Conservation (phyloP, 2,888 invertebrate genomes). For the Papilio demoleus region DNA sequence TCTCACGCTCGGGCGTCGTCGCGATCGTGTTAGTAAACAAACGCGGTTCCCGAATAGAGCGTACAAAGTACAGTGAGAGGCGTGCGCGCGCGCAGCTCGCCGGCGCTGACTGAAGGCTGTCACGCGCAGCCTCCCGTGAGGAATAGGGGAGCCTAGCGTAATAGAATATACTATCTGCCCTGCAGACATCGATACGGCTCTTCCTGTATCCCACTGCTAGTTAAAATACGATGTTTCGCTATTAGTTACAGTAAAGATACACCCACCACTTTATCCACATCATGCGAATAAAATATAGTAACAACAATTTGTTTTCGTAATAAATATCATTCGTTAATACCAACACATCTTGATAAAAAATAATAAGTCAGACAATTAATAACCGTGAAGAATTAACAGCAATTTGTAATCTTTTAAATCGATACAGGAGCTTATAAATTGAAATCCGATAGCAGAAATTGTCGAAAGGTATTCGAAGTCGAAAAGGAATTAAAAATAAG, state of each 20-base stretch:
- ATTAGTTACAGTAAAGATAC: slow-evolving; percentile 5
- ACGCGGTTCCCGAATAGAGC: slow-evolving; percentile 47
- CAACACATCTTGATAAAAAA: slow-evolving; percentile 10
- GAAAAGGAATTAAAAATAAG: slow-evolving; percentile 33
- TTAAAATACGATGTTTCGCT: slow-evolving; percentile 26
- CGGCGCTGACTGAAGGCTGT: slow-evolving; percentile 78
- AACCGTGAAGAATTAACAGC: slow-evolving; percentile 1
- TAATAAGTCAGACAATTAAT: slow-evolving; percentile 18
- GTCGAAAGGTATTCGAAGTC: slow-evolving; percentile 33
- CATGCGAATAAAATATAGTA: slow-evolving; percentile 10
- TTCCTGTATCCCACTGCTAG: slow-evolving; percentile 22
- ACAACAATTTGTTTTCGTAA: slow-evolving; percentile 4
- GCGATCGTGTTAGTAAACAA: slow-evolving; percentile 72
- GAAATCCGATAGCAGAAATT: slow-evolving; percentile 39
- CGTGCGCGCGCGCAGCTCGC: slow-evolving; percentile 79
- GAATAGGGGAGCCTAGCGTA: slow-evolving; percentile 57
- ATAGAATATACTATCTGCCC: slow-evolving; percentile 43
- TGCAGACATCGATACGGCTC: slow-evolving; percentile 22
- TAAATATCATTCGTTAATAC: slow-evolving; percentile 10
- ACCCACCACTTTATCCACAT: slow-evolving; percentile 5
- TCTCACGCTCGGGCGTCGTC: slow-evolving; percentile 56
- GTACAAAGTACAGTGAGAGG: slow-evolving; percentile 55
- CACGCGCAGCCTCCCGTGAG: slow-evolving; percentile 69
- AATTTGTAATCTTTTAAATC: slow-evolving; percentile 36
- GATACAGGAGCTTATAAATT: slow-evolving; percentile 32